A percentile compares a stretch with the other conserved stretches of the same genome.
phyloP scores from a whole-genome alignment of 2,888 invertebrate genomes.

The Seira ritae region DNA sequence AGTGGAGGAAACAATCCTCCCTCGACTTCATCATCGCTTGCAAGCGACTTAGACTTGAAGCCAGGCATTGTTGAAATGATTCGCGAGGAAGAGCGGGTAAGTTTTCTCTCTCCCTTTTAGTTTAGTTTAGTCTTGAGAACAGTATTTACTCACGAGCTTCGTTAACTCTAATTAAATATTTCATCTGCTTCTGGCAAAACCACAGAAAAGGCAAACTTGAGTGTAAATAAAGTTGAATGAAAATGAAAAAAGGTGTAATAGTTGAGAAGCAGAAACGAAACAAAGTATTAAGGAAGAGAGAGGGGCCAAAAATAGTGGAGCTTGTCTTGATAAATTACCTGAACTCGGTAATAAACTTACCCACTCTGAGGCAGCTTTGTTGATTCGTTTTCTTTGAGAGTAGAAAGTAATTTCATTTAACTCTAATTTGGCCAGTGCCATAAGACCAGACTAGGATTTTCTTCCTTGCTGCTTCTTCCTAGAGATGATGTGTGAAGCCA shows the following conservation, averaged over 20 bases:
- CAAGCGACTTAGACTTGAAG: conserved; percentile 92
- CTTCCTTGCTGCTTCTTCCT: background rate
- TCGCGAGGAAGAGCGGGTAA: conserved; percentile 96
- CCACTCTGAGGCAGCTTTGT: no score
- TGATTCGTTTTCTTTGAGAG: conserved; percentile 20
- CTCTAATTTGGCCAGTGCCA: conserved; percentile 44
- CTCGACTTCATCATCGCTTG: conserved; percentile 68
- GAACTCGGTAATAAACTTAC: conserved; percentile 40
- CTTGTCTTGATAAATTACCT: background rate
- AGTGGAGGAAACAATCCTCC: conserved; percentile 48
- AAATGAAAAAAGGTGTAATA: conserved; percentile 26
- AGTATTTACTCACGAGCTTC: background rate
- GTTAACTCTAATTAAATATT: conserved; percentile 59
- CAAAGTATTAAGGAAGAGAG: conserved; percentile 11
- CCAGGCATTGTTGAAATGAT: conserved; percentile 98
- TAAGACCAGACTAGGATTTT: conserved; percentile 21
- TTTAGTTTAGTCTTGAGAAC: background rate
- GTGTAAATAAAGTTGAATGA: conserved; percentile 44
- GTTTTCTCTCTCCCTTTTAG: conserved; percentile 74
- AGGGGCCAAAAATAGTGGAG: background rate
- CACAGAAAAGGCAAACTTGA: conserved; percentile 14
- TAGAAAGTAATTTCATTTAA: conserved; percentile 48
- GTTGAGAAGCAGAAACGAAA: no score
- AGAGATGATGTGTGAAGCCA: conserved; percentile 9
- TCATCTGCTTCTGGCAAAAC: conserved; percentile 51